Evolutionary conservation across 2,797 vertebrate genomes (phyloP).

Genomic region (Eurystomus glaucurus): DNA sequence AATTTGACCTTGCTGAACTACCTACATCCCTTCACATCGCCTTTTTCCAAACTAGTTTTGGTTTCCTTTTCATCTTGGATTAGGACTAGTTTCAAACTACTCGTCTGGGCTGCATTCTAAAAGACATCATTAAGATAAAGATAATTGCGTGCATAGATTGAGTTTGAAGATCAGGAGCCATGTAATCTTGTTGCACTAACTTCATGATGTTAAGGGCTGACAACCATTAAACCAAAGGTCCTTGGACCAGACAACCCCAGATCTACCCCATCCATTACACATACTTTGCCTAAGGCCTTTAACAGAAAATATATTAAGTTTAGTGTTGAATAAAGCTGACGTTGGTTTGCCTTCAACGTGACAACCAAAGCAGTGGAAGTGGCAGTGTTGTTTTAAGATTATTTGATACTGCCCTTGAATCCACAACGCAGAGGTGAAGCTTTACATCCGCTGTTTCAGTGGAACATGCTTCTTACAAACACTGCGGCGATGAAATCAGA

Average conservation of each 20-base stretch:
- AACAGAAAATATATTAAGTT: not conserved
- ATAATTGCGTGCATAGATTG: rapidly evolving
- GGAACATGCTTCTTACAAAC: not conserved
- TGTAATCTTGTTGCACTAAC: rapidly evolving
- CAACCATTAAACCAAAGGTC: rapidly evolving
- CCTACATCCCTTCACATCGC: not conserved
- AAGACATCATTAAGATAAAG: not conserved
- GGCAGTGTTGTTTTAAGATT: not conserved
- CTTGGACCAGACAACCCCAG: not conserved
- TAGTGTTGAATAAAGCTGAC: not conserved
- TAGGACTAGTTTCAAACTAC: not conserved
- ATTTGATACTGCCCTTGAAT: not conserved
- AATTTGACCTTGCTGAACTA: not conserved
- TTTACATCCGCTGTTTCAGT: not conserved
- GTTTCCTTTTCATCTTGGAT: not conserved
- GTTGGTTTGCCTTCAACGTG: not conserved
- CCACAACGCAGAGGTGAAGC: not conserved
- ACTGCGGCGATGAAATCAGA: not conserved
- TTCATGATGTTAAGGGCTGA: rapidly evolving
- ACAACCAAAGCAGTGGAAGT: not conserved
- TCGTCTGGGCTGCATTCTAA: no score
- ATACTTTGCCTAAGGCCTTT: not conserved
- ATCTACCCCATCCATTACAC: not conserved
- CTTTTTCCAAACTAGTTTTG: not conserved
- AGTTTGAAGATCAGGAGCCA: not conserved